These are phyloP conservation scores for Acronicta leporina DNA, from an alignment of 2,888 invertebrate species.

Conservation along the genomic window DNA sequence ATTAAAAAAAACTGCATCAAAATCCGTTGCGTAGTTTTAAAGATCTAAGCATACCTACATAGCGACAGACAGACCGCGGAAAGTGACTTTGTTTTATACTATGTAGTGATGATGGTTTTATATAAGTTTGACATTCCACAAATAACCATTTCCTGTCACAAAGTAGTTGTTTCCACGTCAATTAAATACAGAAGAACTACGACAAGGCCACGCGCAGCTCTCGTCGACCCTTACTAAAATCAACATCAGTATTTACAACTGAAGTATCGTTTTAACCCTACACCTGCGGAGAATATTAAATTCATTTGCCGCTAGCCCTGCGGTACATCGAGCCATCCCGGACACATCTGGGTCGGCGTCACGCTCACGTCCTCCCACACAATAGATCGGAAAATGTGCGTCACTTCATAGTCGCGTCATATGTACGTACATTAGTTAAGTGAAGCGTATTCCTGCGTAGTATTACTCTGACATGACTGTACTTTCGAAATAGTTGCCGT, in stretches of 20 bases:
- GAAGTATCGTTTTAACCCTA: slow-evolving; percentile 17
- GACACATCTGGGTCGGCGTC: slow-evolving; percentile 56
- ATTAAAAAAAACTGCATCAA: too few species aligned
- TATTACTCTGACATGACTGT: slow-evolving; percentile 18
- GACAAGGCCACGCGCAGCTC: not conserved
- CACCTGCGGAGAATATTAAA: slow-evolving; percentile 30
- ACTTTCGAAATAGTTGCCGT: slow-evolving; percentile 4
- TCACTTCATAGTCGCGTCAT: slow-evolving; percentile 45
- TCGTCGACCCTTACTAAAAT: slow-evolving; percentile 1
- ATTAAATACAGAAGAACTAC: too few species aligned
- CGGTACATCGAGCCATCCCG: slow-evolving; percentile 23
- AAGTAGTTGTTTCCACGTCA: too few species aligned
- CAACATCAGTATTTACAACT: slow-evolving; percentile 6
- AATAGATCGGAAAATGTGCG: slow-evolving; percentile 62
- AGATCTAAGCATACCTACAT: too few species aligned
- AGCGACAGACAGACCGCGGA: too few species aligned
- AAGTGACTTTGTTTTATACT: too few species aligned
- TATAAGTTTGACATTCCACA: too few species aligned
- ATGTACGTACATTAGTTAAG: slow-evolving; percentile 41
- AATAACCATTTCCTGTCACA: too few species aligned
- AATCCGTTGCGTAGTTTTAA: too few species aligned
- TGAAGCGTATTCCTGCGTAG: slow-evolving; percentile 19
- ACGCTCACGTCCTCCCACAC: slow-evolving; percentile 47
- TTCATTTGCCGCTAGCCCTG: slow-evolving; percentile 40
- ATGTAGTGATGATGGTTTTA: too few species aligned